phyloP scores from a whole-genome alignment of 2,888 invertebrate genomes.

The Dermolepida albohirtum region DNA sequence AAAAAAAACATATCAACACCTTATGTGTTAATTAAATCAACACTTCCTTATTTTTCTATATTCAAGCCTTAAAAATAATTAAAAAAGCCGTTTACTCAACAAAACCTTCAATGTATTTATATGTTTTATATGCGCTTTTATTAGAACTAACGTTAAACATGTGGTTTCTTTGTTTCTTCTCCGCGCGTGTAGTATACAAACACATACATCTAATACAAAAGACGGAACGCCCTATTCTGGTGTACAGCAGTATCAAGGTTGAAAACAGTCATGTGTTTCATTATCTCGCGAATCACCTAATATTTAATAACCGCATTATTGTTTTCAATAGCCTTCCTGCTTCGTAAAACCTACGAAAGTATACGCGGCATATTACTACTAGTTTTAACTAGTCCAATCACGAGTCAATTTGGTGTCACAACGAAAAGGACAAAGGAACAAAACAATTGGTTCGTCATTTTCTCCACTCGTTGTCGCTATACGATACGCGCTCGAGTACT shows the following conservation, averaged over 20 bases:
- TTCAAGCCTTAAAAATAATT: too few relatives aligned
- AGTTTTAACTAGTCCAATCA: constrained; percentile 26
- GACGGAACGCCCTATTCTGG: neutral
- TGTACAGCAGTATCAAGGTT: constrained; percentile 9
- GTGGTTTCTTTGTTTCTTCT: too few relatives aligned
- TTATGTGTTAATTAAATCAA: too few relatives aligned
- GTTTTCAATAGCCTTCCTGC: constrained; percentile 22
- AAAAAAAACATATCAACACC: too few relatives aligned
- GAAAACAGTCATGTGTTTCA: neutral
- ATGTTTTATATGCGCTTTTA: too few relatives aligned
- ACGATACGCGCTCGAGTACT: neutral
- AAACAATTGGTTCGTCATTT: constrained; percentile 22
- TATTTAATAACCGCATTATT: constrained; percentile 12
- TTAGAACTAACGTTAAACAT: too few relatives aligned
- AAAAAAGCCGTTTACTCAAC: too few relatives aligned
- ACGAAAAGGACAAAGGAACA: constrained; percentile 26
- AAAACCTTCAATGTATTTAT: too few relatives aligned
- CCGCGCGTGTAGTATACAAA: neutral
- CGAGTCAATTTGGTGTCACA: constrained; percentile 9
- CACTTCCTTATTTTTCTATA: too few relatives aligned
- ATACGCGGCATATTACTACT: neutral
- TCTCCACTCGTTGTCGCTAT: neutral
- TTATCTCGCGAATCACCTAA: constrained; percentile 24
- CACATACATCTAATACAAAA: neutral
- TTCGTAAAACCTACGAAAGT: constrained; percentile 2